A percentile compares a stretch with the other conserved stretches of the same genome.
phyloP scores from a whole-genome alignment of 2,113 vertebrate genomes.

The Lanius ludovicianus region DNA sequence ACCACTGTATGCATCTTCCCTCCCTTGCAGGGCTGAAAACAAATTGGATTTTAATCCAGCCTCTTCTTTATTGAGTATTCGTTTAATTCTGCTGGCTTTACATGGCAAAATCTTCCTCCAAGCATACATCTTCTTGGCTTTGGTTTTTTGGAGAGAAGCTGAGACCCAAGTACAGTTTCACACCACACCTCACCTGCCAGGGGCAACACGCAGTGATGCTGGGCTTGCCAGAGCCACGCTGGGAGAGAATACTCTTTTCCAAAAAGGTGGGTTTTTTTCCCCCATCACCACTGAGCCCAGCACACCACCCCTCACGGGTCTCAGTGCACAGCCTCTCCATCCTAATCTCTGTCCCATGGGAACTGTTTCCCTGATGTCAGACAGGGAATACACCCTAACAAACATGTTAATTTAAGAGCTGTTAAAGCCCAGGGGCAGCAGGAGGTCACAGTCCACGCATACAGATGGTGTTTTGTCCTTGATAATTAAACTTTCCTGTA shows the following conservation, averaged over 20 bases:
- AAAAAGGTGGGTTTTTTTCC: neutral
- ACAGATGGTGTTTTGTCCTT: conserved; percentile 62
- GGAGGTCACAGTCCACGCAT: conserved; percentile 17
- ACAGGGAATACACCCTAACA: neutral
- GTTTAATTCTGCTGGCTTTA: conserved; percentile 1
- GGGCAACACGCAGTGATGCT: accelerated
- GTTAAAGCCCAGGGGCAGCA: neutral
- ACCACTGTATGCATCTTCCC: neutral
- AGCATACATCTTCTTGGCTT: neutral
- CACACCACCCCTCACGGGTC: accelerated
- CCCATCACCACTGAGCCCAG: accelerated
- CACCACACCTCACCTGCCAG: neutral
- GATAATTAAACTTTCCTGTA: conserved; percentile 44
- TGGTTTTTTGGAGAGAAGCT: neutral
- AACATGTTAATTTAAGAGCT: conserved; percentile 35
- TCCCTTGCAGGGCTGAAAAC: neutral
- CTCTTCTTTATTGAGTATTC: neutral
- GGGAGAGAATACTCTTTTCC: neutral
- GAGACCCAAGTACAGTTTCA: neutral
- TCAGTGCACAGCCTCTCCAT: accelerated
- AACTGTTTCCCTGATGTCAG: neutral
- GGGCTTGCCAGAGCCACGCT: neutral
- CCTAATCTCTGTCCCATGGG: accelerated
- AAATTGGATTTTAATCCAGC: neutral
- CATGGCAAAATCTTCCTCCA: neutral